Evolutionary conservation across 2,113 vertebrate genomes (phyloP), one percentile per base, ranked within the genome.

Genomic region (Phalacrocorax pelagicus): DNA sequence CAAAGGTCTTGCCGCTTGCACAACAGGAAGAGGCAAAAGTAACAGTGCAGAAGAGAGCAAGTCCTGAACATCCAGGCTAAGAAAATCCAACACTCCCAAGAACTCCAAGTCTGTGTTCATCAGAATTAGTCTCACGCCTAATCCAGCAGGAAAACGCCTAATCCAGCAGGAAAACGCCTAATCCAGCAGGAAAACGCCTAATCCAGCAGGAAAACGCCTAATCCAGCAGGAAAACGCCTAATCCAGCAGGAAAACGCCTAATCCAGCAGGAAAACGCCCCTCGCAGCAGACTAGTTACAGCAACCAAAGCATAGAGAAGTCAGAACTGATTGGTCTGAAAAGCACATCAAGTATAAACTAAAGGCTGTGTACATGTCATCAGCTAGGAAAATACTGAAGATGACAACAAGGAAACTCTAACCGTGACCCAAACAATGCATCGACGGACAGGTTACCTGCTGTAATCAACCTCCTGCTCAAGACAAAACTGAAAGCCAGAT

Each of bases 291-390:
- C 15, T 3, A 6, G 15, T 54, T 29, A 32, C n/a, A 69, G 44
- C 32, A 70, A 59, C 24, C 10, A 3, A 24, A 32, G 44, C 73
- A 11, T 2, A 15, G 11, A 42, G 44, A 26, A 49, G 15, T 10
- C 51, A 11, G 32, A 89, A 54, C 5, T 1, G 11, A 42, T 47
- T 32, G 24, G 38, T 17, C 57, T 26, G 26, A 58, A 69, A 75
- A 2, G 2, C 15, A 38, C 20, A 6, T 49, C 9, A 42, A 34
- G 14, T 40, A 6, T 3, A 63, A 90, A 34, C 42, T 34, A 66
- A 71, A 44, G 57, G 62, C 62, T 29, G 24, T 0, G 5, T 10
- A 21, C 42, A 4, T 4, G 17, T 32, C 57, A 29, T 6, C 1
- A 1, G 51, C 65, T 49, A 22, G 32, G 17, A 47, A 55, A 71